phyloP scores from a whole-genome alignment of 2,888 invertebrate species.

The Melieria omissa region DNA sequence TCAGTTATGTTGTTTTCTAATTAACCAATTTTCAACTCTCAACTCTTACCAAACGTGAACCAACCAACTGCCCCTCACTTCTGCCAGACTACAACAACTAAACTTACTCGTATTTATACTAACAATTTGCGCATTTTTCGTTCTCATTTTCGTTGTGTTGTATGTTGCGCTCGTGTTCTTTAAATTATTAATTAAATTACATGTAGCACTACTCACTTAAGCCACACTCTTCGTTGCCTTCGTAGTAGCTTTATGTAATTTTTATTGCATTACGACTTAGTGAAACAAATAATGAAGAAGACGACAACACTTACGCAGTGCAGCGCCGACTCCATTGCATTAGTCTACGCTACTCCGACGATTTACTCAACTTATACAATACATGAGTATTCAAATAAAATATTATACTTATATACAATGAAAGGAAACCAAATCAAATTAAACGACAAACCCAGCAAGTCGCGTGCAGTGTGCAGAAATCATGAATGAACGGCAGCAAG shows the following conservation, averaged over 20 bases:
- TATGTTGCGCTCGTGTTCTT: background rate
- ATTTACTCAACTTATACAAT: constrained; percentile 6
- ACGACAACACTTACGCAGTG: too few species aligned
- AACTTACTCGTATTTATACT: constrained; percentile 11
- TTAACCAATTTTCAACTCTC: background rate
- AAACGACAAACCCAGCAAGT: constrained; percentile 7
- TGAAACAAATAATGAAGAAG: too few species aligned
- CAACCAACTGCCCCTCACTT: constrained; percentile 25
- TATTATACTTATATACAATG: constrained; percentile 16
- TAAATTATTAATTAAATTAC: background rate
- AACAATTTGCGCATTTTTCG: too few species aligned
- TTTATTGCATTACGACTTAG: too few species aligned
- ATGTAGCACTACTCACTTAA: background rate
- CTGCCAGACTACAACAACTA: constrained; percentile 17
- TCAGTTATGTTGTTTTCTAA: background rate
- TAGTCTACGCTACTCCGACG: background rate
- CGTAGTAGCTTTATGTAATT: too few species aligned
- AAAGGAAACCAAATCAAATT: constrained; percentile 24
- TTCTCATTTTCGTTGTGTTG: background rate
- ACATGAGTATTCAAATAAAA: background rate
- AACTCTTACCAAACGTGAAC: constrained; percentile 24
- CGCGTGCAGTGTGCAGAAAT: too few species aligned
- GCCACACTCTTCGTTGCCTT: too few species aligned
- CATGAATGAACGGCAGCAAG: too few species aligned
- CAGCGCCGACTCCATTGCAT: too few species aligned